These are phyloP conservation scores for Scolanthus callimorphus DNA, from an alignment of 92 coral and sea anemone genomes.

Conservation along the genomic window DNA sequence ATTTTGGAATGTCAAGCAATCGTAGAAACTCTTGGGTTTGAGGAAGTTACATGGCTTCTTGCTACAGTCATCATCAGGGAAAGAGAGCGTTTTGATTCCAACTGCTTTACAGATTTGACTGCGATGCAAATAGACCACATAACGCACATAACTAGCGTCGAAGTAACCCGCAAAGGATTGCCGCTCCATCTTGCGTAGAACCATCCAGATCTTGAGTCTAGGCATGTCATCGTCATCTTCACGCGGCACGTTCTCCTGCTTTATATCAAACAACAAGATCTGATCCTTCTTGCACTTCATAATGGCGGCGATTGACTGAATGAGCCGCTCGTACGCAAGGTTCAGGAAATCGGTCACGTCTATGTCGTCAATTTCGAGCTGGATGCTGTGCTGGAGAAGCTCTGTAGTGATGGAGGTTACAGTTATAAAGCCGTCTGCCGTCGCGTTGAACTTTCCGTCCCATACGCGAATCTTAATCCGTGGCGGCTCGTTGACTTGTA, in stretches of 20 bases:
- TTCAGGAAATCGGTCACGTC: slow-evolving; percentile 61
- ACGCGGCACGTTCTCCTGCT: slow-evolving; percentile 32
- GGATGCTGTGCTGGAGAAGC: slow-evolving; percentile 69
- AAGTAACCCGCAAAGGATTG: slow-evolving; percentile 44
- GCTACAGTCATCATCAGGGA: slow-evolving; percentile 58
- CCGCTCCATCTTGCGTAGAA: slow-evolving; percentile 49
- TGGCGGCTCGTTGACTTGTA: slow-evolving; percentile 54
- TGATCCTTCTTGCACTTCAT: slow-evolving; percentile 53
- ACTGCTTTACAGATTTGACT: slow-evolving; percentile 40
- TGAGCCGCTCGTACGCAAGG: slow-evolving; percentile 52
- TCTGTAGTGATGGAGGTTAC: slow-evolving; percentile 74
- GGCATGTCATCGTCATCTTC: slow-evolving; percentile 38
- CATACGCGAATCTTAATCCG: slow-evolving; percentile 54
- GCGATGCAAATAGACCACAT: slow-evolving; percentile 57
- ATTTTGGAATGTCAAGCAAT: slow-evolving; percentile 46
- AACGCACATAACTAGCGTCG: slow-evolving; percentile 37
- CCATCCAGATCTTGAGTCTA: slow-evolving; percentile 72
- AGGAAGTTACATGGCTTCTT: slow-evolving; percentile 51
- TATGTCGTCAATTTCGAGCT: slow-evolving; percentile 62
- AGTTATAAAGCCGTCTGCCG: slow-evolving; percentile 65
- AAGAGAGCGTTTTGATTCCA: slow-evolving; percentile 47
- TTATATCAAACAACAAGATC: slow-evolving; percentile 73
- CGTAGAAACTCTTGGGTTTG: slow-evolving; percentile 28
- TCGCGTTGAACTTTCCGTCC: slow-evolving; percentile 54
- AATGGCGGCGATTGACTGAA: slow-evolving; percentile 33